Percentiles rank a stretch among this genome's conserved stretches.
phyloP scores from a whole-genome alignment of 2,797 vertebrate species.

The Nyctibius grandis region DNA sequence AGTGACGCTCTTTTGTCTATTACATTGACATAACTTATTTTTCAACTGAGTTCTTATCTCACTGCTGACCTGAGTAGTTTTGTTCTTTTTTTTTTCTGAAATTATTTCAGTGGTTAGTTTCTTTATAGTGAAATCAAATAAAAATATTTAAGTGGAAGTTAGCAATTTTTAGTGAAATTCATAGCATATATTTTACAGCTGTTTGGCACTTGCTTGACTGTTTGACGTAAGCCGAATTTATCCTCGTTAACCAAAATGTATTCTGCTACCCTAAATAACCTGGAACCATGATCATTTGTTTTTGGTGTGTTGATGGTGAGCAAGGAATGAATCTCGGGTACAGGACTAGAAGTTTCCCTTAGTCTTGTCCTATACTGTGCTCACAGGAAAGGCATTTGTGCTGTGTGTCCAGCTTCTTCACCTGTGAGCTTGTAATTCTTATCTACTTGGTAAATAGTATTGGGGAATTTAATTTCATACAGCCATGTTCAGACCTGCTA shows the following conservation, averaged over 20 bases:
- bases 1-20: background rate
- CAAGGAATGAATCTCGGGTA: background rate
- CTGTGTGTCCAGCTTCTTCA: background rate
- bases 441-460: background rate
- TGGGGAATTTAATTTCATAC: background rate
- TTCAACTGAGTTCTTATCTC: background rate
- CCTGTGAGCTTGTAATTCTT: background rate
- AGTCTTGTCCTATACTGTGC: background rate
- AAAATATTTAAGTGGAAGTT: background rate
- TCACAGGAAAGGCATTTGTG: background rate
- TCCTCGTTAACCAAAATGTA: background rate
- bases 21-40: background rate
- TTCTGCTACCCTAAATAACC: background rate
- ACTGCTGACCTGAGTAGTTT: background rate
- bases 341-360: background rate
- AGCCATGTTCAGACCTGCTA: background rate
- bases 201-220: background rate
- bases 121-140: background rate
- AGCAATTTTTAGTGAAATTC: background rate
- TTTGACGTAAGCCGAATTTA: background rate
- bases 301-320: background rate
- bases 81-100: background rate
- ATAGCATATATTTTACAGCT: background rate
- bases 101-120: background rate
- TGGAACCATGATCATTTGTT: background rate